phyloP scores from a whole-genome alignment of 2,797 vertebrate genomes.

The Liparis tanakae region DNA sequence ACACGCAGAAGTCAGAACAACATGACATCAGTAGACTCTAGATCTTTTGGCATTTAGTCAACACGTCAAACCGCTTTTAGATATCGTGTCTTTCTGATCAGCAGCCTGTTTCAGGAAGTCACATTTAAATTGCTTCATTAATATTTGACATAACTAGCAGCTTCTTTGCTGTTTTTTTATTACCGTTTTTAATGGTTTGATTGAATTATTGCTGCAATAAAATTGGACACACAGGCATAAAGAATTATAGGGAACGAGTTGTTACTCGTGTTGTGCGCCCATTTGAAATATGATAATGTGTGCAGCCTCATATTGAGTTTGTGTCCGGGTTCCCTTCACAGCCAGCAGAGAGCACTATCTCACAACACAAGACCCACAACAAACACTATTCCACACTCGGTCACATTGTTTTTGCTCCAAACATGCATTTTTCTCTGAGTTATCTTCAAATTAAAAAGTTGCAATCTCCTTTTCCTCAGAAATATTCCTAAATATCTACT shows the following conservation, averaged over 20 bases:
- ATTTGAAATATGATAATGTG: neutral
- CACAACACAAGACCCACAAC: neutral
- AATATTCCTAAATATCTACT: neutral
- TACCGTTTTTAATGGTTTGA: neutral
- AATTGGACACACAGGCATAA: neutral
- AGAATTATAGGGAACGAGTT: neutral
- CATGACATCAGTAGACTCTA: neutral
- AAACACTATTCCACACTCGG: neutral
- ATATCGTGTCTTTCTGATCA: neutral
- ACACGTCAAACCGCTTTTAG: neutral
- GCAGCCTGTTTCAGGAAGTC: neutral
- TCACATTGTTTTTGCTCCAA: neutral
- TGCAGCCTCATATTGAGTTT: neutral
- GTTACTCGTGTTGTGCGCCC: neutral
- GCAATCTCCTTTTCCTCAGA: slow-evolving; percentile 4
- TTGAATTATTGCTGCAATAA: neutral
- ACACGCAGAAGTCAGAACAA: neutral
- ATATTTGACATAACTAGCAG: neutral
- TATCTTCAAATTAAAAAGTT: neutral
- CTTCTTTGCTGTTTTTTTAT: neutral
- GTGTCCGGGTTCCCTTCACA: neutral
- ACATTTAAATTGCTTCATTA: neutral
- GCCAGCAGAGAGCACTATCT: slow-evolving; percentile 43
- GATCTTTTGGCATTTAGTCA: neutral
- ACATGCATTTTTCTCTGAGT: neutral